Conservation (phyloP, 1,140 invertebrate species). For the Charaxes varanes region DNA sequence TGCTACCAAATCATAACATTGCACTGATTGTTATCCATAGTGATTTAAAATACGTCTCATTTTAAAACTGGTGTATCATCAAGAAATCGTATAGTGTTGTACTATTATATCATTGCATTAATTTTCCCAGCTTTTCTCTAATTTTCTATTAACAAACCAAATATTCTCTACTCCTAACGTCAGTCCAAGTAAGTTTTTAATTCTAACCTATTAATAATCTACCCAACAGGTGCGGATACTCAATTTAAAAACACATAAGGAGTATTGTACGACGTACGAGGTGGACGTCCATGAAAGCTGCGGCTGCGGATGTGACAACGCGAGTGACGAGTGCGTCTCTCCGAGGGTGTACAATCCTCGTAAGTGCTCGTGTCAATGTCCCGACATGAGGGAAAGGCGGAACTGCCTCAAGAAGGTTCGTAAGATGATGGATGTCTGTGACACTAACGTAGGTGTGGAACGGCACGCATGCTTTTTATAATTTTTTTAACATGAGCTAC, state of each 20-base stretch:
- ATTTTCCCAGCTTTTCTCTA: too few relatives aligned
- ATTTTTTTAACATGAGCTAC: constrained; percentile 20
- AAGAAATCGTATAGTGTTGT: too few relatives aligned
- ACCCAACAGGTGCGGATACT: constrained; percentile 41
- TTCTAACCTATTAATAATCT: too few relatives aligned
- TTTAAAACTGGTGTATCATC: too few relatives aligned
- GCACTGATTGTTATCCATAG: too few relatives aligned
- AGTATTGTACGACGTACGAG: constrained; percentile 45
- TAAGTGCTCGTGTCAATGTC: constrained; percentile 68
- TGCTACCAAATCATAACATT: too few relatives aligned
- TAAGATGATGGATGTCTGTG: constrained; percentile 66
- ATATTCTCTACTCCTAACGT: too few relatives aligned
- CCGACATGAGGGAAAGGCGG: constrained; percentile 52
- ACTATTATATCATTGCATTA: too few relatives aligned
- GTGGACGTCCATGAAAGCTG: constrained; percentile 53
- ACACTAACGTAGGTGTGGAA: constrained; percentile 41
- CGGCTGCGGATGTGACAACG: constrained; percentile 36
- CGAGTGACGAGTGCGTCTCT: constrained; percentile 33
- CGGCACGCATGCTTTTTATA: constrained; percentile 36
- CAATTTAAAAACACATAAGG: constrained; percentile 50
- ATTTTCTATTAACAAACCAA: too few relatives aligned
- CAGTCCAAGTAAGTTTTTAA: too few relatives aligned
- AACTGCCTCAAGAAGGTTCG: constrained; percentile 58
- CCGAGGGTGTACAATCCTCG: constrained; percentile 55
- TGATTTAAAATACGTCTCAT: too few relatives aligned